Percentiles rank a stretch among this genome's conserved stretches.
Conservation (phyloP, 2,113 vertebrate species). For the Tyrannus savana region DNA sequence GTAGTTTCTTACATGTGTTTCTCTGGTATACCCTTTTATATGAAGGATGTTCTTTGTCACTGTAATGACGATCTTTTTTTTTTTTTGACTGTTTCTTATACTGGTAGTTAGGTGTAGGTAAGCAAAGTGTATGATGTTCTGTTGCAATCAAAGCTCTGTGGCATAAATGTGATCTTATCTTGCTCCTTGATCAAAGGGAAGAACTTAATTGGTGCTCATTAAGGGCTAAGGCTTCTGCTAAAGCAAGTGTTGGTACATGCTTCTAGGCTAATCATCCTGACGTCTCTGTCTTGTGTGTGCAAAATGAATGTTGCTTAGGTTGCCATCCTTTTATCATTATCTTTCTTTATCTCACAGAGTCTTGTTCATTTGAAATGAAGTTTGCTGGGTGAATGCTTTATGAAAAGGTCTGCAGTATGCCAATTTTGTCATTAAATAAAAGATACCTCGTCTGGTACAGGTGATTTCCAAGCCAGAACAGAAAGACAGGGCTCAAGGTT, state of each 20-base stretch:
- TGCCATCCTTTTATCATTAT: slow-evolving; percentile 1
- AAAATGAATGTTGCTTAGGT: neutral
- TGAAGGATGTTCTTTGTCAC: neutral
- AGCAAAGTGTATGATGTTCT: neutral
- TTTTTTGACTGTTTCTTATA: neutral
- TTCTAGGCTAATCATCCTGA: slow-evolving; percentile 15
- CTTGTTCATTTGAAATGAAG: neutral
- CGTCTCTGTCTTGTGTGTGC: neutral
- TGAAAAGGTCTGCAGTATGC: neutral
- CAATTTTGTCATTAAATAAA: neutral
- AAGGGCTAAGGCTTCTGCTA: slow-evolving; percentile 21
- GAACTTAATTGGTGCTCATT: slow-evolving; percentile 47
- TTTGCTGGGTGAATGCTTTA: neutral
- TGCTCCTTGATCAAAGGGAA: slow-evolving; percentile 44
- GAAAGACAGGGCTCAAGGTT: neutral
- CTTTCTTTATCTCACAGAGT: neutral
- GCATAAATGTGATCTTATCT: slow-evolving; percentile 46
- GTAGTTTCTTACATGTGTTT: neutral
- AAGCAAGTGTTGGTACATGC: slow-evolving; percentile 2
- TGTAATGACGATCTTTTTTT: neutral
- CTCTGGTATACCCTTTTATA: neutral
- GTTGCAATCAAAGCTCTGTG: slow-evolving; percentile 22
- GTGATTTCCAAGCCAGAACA: neutral
- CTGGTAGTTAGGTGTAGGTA: neutral
- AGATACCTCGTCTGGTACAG: neutral